Base-by-base conservation (phyloP, 2,888 invertebrate genomes). In the Coelinius sp. region DNA sequence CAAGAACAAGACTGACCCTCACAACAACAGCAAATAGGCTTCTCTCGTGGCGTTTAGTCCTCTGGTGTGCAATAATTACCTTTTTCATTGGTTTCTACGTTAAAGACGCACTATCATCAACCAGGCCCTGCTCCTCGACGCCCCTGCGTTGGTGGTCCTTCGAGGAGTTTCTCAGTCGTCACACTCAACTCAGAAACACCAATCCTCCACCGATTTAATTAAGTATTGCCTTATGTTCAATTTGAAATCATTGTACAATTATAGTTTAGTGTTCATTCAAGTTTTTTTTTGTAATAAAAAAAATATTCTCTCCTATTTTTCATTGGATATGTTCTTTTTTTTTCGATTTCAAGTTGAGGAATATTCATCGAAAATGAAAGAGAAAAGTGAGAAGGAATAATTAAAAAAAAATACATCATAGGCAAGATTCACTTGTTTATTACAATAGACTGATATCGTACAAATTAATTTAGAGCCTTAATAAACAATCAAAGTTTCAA, bases 401-500 rank as follows among this genome's bases (percentile, higher is more conserved):
- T 8, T 4, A 56, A 56, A 25, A 35, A 59, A 31, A 20, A 7
- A 59, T 10, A 8, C 20, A 59, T 10, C 10, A 31, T 59, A 59
- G 35, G 59, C 59, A 59, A 59, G 86, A 86, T 85, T 86, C 82
- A 82, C 84, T 86, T 84, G 81, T 78, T 85, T 83, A 86, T 86
- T 86, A 85, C 83, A 86, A 85, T 84, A 85, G 81, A 80, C 84
- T 84, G 81, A 83, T 85, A 82, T 86, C 84, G 84, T 86, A 86
- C 86, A 86, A 86, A 86, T 85, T 84, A 84, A 84, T 83, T 65
- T 85, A 82, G 85, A 86, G 82, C 81, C 83, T 84, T 86, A 73
- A 81, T 79, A 82, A 85, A 85, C 84, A 84, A 84, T 83, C 83
- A 80, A 82, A 84, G 79, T 85, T 49, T 71, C 69, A 69, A 73